phyloP scores from a whole-genome alignment of 2,888 invertebrate species.

The Acronicta leporina region DNA sequence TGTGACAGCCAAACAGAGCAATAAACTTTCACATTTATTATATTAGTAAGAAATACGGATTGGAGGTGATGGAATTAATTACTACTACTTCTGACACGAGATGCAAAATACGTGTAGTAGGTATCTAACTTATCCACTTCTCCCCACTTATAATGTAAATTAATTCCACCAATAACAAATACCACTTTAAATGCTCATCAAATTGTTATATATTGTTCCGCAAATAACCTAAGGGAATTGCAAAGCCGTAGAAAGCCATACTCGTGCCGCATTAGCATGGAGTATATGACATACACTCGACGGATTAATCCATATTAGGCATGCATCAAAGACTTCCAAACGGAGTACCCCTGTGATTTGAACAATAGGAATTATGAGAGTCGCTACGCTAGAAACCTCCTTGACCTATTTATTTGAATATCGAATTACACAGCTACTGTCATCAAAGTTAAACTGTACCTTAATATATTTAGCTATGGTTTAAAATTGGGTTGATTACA shows the following conservation, averaged over 20 bases:
- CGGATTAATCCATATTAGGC: slow-evolving; percentile 85
- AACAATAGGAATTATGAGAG: slow-evolving; percentile 85
- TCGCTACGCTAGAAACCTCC: slow-evolving; percentile 78
- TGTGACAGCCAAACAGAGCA: no score
- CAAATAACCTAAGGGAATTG: slow-evolving; percentile 73
- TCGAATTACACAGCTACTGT: slow-evolving; percentile 62
- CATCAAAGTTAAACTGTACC: slow-evolving; percentile 13
- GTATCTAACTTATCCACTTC: slow-evolving; percentile 10
- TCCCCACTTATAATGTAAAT: slow-evolving; percentile 36
- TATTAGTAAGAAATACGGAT: no score
- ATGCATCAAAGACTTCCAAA: slow-evolving; percentile 85
- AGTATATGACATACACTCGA: slow-evolving; percentile 85
- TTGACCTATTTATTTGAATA: slow-evolving; percentile 82
- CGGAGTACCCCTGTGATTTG: slow-evolving; percentile 74
- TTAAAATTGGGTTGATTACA: not conserved
- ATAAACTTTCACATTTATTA: no score
- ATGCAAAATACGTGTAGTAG: slow-evolving; percentile 4
- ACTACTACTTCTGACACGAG: no score
- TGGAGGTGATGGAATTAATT: no score
- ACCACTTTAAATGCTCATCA: slow-evolving; percentile 49
- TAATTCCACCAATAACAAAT: slow-evolving; percentile 50
- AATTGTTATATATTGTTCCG: slow-evolving; percentile 59
- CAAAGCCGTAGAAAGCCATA: slow-evolving; percentile 75
- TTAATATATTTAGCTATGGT: not conserved
- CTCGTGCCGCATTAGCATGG: slow-evolving; percentile 75